A percentile compares a stretch with the other conserved stretches of the same genome.
Evolutionary conservation across 2,888 invertebrate species (phyloP).

Genomic region (Clanis bilineata): DNA sequence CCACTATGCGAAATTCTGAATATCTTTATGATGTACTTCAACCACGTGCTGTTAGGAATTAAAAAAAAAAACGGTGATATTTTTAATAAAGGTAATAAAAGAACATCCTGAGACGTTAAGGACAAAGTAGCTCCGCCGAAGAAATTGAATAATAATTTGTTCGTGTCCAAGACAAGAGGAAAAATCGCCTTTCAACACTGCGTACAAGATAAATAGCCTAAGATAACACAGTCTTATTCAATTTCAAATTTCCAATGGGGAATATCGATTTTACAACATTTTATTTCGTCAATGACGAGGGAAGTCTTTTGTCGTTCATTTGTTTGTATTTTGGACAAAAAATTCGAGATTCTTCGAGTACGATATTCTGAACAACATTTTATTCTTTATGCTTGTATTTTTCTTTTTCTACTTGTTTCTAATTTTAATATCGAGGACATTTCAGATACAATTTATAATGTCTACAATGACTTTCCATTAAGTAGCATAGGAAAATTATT

Average conservation of each 20-base stretch:
- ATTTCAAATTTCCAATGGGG: slow-evolving; percentile 48
- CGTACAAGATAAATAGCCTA: slow-evolving; percentile 51
- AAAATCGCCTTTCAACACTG: slow-evolving; percentile 52
- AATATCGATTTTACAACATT: slow-evolving; percentile 24
- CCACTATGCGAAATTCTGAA: no score
- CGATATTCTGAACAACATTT: neutral
- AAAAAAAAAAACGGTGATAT: neutral
- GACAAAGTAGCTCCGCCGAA: slow-evolving; percentile 54
- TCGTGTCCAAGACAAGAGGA: slow-evolving; percentile 55
- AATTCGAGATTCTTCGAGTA: neutral
- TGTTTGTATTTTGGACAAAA: neutral
- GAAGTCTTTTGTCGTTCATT: slow-evolving; percentile 7
- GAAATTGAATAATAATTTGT: slow-evolving; percentile 72
- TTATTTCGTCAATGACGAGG: slow-evolving; percentile 2
- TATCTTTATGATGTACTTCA: no score
- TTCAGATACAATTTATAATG: neutral
- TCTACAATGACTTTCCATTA: no score
- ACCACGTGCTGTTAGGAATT: no score
- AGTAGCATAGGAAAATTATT: no score
- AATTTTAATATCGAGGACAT: neutral
- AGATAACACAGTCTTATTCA: slow-evolving; percentile 46
- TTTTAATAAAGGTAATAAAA: neutral
- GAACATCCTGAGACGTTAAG: slow-evolving; percentile 16
- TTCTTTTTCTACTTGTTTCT: neutral
- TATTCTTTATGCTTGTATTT: neutral